These are phyloP conservation scores for Ellobius talpinus DNA, from an alignment of 2,113 vertebrate species.

Conservation along the genomic window DNA sequence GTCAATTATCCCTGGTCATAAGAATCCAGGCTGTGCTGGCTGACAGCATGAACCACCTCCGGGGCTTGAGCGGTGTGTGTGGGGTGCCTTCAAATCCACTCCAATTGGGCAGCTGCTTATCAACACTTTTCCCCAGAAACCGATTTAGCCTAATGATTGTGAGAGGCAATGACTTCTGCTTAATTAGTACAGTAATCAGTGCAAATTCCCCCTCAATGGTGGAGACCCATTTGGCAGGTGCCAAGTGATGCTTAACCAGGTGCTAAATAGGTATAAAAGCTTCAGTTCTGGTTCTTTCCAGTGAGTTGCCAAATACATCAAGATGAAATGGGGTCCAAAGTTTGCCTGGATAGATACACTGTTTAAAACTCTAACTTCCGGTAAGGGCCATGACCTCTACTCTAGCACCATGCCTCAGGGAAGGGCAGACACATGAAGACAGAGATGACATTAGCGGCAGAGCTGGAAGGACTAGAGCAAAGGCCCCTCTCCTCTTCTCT, in stretches of 20 bases:
- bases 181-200: constrained; percentile 70
- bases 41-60: background rate
- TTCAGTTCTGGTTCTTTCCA: background rate
- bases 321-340: constrained; percentile 64
- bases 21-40: background rate
- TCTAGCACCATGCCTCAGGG: background rate
- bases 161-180: constrained; percentile 71
- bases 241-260: constrained; percentile 70
- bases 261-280: constrained; percentile 70
- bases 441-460: background rate
- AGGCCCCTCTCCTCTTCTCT: constrained; percentile 2
- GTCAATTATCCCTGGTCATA: background rate
- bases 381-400: background rate
- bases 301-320: constrained; percentile 63
- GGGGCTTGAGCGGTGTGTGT: background rate
- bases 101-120: constrained; percentile 69
- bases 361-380: constrained; percentile 44
- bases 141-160: constrained; percentile 71
- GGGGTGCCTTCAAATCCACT: constrained; percentile 50
- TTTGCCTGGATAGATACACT: constrained; percentile 46
- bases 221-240: constrained; percentile 66
- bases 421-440: background rate
- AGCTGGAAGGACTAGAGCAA: background rate
- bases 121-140: constrained; percentile 68
- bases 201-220: constrained; percentile 74